These are phyloP conservation scores for Lasaia peninsularis DNA, from an alignment of 1,140 invertebrate species.

Conservation along the genomic window DNA sequence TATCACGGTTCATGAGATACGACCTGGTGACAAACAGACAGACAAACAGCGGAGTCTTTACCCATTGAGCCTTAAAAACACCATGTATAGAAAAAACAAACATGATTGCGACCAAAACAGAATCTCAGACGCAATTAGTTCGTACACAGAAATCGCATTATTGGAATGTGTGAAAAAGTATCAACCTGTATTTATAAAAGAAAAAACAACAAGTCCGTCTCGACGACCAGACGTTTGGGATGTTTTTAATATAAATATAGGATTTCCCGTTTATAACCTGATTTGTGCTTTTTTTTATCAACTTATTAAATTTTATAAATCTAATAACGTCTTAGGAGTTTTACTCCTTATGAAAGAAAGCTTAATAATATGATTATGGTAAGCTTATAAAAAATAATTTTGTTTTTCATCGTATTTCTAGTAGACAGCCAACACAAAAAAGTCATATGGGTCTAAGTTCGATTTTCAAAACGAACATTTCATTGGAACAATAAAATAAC, in stretches of 20 bases:
- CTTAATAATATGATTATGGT: too few relatives aligned
- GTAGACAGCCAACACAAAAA: too few relatives aligned
- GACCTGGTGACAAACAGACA: too few relatives aligned
- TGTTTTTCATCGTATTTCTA: too few relatives aligned
- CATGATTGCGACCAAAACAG: slow-evolving; percentile 29
- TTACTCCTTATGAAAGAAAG: too few relatives aligned
- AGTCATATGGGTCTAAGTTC: too few relatives aligned
- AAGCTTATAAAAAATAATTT: too few relatives aligned
- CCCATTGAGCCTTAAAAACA: too few relatives aligned
- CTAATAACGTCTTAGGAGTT: too few relatives aligned
- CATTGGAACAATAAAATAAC: too few relatives aligned
- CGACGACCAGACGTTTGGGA: slow-evolving; percentile 7
- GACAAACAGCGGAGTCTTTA: too few relatives aligned
- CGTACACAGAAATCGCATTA: slow-evolving; percentile 55
- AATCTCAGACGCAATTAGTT: slow-evolving; percentile 46
- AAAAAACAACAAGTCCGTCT: slow-evolving; percentile 24
- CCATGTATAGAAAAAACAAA: slow-evolving; percentile 34
- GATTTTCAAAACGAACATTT: slow-evolving; percentile 1
- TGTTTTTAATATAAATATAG: not conserved
- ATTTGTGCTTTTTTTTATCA: not conserved
- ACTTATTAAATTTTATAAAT: not conserved
- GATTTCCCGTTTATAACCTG: slow-evolving; percentile 19
- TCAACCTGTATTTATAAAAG: slow-evolving; percentile 45
- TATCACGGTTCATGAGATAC: too few relatives aligned
- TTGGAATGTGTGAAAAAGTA: slow-evolving; percentile 47